A percentile compares a stretch with the other conserved stretches of the same genome.
These are phyloP conservation scores for Polydrusus cervinus DNA, from an alignment of 2,888 invertebrate genomes.

Conservation along the genomic window DNA sequence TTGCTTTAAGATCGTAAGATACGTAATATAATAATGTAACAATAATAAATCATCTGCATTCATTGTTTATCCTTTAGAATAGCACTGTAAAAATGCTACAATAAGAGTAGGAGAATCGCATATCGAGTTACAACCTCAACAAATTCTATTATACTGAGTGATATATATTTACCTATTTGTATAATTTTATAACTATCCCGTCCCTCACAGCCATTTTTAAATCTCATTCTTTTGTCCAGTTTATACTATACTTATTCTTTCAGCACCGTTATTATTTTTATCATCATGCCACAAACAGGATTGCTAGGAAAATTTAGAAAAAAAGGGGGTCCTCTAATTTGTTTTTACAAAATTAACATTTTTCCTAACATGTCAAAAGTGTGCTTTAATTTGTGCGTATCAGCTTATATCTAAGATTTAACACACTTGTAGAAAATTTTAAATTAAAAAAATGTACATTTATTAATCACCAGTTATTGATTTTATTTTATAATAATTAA, in stretches of 20 bases:
- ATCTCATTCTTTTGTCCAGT: conserved; percentile 35
- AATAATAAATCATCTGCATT: too few species aligned
- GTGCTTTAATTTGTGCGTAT: conserved; percentile 28
- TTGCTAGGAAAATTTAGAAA: conserved; percentile 1
- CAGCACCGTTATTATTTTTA: conserved; percentile 27
- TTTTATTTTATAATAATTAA: too few species aligned
- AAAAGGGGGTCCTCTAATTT: neutral
- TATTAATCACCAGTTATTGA: too few species aligned
- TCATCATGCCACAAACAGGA: neutral
- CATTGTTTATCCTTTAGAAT: too few species aligned
- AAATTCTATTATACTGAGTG: conserved; percentile 20
- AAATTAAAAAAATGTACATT: neutral
- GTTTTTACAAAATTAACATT: too few species aligned
- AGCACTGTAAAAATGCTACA: conserved; percentile 10
- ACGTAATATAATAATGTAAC: too few species aligned
- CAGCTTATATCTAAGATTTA: conserved; percentile 15
- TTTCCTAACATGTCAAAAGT: neutral
- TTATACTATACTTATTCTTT: conserved; percentile 18
- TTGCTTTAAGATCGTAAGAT: too few species aligned
- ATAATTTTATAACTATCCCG: conserved; percentile 51
- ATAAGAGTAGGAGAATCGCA: neutral
- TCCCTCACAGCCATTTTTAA: conserved; percentile 55
- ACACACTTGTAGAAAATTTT: neutral
- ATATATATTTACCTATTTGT: conserved; percentile 43
- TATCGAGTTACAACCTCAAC: neutral